Evolutionary conservation across 2,797 vertebrate species (phyloP), one percentile per base, ranked within the genome.

Genomic region (Tokudaia tokunoshimensis): DNA sequence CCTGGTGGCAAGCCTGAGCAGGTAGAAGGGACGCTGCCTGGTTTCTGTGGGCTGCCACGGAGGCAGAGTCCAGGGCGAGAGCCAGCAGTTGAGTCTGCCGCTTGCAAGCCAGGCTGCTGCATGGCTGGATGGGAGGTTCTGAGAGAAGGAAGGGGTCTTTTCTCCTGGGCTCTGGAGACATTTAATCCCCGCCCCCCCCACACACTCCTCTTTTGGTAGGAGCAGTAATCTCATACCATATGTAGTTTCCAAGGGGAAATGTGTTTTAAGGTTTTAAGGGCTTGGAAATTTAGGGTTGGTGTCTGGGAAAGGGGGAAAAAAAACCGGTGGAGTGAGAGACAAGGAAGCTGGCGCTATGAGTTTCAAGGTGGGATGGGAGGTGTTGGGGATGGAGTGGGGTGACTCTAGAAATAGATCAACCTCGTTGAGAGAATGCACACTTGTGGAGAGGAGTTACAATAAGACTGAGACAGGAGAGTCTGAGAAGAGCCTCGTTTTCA

Each of bases 301-400:
- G 50, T 90, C 85, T 79, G 87, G 20, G 72, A 52, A 92, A 90
- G 52, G 12, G 76, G 41, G 90, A 29, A 61, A 61, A 61, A 61
- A 61, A 61, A 61, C 22, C 3, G 55, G 55, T 26, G 29, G 61
- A 31, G 10, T 44, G 47, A 88, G 80, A 79, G 86, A 44, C 1
- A 13, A 41, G 70, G 67, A 70, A 76, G 37, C 55, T 2, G 1
- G 3, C 3, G 47, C 63, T 76, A 17, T 70, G 70, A 88, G 9
- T 67, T 83, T 55, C 20, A 78, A 84, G 80, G 34, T 1, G 59
- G 85, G 70, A 79, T 44, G 31, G 44, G 11, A 3, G 26, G 37
- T n/a, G 67, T n/a, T 72, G 70, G 41, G 70, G 72, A 11, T 41
- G 20, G 72, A 37, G 22, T 41, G 10, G 72, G 37, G 37, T 24